Percentiles rank a stretch among this genome's conserved stretches.
Conservation (phyloP, 2,888 invertebrate species). For the Drosophila fungiperda region DNA sequence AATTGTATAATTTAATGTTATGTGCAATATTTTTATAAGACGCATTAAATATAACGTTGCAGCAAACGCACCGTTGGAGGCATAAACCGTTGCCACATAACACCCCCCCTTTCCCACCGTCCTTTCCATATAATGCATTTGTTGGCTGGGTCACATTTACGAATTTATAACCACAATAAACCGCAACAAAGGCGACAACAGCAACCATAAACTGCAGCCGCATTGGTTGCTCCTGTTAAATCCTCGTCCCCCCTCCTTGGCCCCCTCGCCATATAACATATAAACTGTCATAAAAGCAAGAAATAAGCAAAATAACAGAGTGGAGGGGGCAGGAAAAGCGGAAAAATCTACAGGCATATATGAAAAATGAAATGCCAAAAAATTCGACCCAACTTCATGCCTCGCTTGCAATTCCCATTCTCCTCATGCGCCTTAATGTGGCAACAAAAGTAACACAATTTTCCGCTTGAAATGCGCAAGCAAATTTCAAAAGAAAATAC, state of each 20-base stretch:
- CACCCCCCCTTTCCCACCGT: too few species aligned
- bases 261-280: conserved; percentile 14
- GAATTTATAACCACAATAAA: conserved; percentile 60
- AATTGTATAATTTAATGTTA: conserved; percentile 21
- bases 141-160: conserved; percentile 32
- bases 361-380: conserved; percentile 60
- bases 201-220: conserved; percentile 51
- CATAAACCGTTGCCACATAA: background rate
- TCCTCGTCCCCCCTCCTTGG: background rate
- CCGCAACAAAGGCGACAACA: conserved; percentile 54
- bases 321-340: background rate
- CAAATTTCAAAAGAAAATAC: conserved; percentile 50
- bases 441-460: conserved; percentile 66
- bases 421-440: background rate
- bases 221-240: conserved; percentile 9
- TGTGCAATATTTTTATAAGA: conserved; percentile 18
- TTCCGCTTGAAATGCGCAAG: conserved; percentile 66
- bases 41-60: conserved; percentile 20
- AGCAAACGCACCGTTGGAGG: background rate
- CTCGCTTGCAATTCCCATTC: background rate
- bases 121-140: conserved; percentile 13
- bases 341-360: conserved; percentile 34
- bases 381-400: conserved; percentile 17
- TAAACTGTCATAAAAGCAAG: conserved; percentile 46
- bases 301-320: conserved; percentile 10